These are phyloP conservation scores for Macrosteles quadrilineatus DNA, from an alignment of 1,140 invertebrate species.

Conservation along the genomic window DNA sequence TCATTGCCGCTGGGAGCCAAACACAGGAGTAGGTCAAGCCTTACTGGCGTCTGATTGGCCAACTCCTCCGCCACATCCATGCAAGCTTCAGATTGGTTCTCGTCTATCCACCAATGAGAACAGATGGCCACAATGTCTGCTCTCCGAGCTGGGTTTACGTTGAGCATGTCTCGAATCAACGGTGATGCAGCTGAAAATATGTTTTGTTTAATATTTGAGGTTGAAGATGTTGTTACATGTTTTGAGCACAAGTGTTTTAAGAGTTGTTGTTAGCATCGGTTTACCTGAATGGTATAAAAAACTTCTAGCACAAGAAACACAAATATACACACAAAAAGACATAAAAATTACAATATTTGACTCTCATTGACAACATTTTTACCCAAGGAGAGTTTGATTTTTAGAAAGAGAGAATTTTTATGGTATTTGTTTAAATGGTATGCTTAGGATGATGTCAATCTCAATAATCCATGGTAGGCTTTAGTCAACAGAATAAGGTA, in stretches of 20 bases:
- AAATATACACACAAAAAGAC: no score
- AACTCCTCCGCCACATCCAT: constrained; percentile 84
- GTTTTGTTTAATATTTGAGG: no score
- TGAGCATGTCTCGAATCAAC: constrained; percentile 92
- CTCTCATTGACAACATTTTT: no score
- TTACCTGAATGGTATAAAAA: not conserved
- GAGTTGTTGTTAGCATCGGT: not conserved
- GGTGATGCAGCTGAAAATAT: constrained; percentile 78
- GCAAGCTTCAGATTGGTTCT: constrained; percentile 77
- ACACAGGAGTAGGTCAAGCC: constrained; percentile 84
- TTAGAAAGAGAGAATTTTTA: no score
- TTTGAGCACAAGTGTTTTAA: constrained; percentile 18
- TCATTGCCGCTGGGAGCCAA: constrained; percentile 60
- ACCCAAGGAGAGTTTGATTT: no score
- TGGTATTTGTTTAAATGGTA: no score
- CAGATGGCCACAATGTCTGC: constrained; percentile 95
- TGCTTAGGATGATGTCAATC: no score
- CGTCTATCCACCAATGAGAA: constrained; percentile 92
- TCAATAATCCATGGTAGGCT: no score
- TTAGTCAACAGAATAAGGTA: no score
- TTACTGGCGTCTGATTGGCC: constrained; percentile 85
- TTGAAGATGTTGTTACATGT: constrained; percentile 32
- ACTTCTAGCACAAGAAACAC: no score
- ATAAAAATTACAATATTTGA: no score
- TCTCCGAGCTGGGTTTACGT: constrained; percentile 83